A percentile compares a stretch with the other conserved stretches of the same genome.
Evolutionary conservation across 1,140 invertebrate species (phyloP).

Genomic region (Hydropsyche tenuis): DNA sequence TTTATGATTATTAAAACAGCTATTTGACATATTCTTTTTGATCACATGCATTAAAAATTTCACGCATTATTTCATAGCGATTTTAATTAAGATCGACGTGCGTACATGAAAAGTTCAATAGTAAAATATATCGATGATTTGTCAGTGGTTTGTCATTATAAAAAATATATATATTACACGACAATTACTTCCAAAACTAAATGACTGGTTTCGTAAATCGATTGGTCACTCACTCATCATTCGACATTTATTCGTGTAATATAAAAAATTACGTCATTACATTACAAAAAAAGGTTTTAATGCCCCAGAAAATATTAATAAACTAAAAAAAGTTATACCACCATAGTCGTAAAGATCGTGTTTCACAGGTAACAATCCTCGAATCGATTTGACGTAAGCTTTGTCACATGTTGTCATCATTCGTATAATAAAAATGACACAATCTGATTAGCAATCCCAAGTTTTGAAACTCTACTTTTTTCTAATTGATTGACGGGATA

Average conservation of each 20-base stretch:
- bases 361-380: neutral
- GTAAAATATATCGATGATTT: too few species aligned
- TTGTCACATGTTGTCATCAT: conserved; percentile 13
- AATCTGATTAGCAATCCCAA: neutral
- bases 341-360: neutral
- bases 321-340: neutral
- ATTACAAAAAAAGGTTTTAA: neutral
- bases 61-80: too few species aligned
- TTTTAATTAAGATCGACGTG: too few species aligned
- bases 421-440: conserved; percentile 6
- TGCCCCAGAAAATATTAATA: too few species aligned
- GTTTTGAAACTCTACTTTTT: neutral
- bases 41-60: too few species aligned
- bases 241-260: neutral
- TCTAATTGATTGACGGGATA: neutral
- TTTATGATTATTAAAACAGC: too few species aligned
- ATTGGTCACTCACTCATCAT: conserved; percentile 16
- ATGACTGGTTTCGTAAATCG: conserved; percentile 11
- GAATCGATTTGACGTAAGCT: conserved; percentile 14
- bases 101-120: too few species aligned
- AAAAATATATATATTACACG: too few species aligned
- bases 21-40: too few species aligned
- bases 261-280: conserved; percentile 4
- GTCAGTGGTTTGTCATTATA: too few species aligned
- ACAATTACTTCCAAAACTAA: neutral